Evolutionary conservation across 2,797 vertebrate genomes (phyloP).

Genomic region (Pangasius sanitwongsei): DNA sequence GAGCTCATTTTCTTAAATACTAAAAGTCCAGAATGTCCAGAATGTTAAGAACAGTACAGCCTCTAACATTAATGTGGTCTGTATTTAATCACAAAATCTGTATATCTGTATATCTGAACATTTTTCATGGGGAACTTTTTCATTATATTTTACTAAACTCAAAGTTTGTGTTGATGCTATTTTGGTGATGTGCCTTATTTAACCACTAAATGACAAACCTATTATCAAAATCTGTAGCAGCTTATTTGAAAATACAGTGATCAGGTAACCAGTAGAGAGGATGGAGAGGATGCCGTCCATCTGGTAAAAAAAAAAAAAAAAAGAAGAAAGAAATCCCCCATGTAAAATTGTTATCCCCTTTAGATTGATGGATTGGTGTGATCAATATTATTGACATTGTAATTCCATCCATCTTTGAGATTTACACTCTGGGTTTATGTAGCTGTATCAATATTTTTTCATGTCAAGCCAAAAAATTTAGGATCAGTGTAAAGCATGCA

Average conservation of each 20-base stretch:
- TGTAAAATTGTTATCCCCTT: not conserved
- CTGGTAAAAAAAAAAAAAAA: not conserved
- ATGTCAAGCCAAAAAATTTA: not conserved
- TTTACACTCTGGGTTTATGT: slow-evolving; percentile 7
- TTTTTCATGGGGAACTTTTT: not conserved
- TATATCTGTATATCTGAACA: not conserved
- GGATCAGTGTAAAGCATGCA: not conserved
- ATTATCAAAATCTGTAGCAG: not conserved
- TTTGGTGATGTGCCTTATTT: not conserved
- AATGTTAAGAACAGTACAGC: not conserved
- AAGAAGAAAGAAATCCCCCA: not conserved
- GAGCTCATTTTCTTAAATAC: not conserved
- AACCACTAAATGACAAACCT: not conserved
- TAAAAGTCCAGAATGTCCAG: not conserved
- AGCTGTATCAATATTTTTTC: not conserved
- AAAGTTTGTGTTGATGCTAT: not conserved
- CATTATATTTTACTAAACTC: not conserved
- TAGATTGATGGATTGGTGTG: not conserved
- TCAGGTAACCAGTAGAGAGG: not conserved
- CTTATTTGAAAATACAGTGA: not conserved
- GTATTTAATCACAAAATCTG: not conserved
- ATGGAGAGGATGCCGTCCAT: no score
- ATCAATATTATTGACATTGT: slow-evolving; percentile 17
- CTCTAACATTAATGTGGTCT: not conserved
- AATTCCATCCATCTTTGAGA: slow-evolving; percentile 12